These are phyloP conservation scores for Syrrhaptes paradoxus DNA, from an alignment of 2,113 vertebrate species.

Conservation along the genomic window DNA sequence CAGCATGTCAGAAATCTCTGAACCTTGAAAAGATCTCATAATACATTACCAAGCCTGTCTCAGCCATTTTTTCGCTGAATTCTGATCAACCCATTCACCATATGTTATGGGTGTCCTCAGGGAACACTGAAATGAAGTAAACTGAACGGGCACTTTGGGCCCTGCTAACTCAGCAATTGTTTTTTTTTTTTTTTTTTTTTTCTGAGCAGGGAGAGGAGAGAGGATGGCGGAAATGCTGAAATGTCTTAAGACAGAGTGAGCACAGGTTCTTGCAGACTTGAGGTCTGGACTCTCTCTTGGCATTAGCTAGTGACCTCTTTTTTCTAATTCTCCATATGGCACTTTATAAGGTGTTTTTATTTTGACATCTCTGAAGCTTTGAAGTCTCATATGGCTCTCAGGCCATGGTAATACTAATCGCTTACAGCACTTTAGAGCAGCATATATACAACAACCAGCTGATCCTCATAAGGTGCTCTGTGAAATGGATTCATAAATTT, in stretches of 20 bases:
- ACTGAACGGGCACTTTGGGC: conserved; percentile 30
- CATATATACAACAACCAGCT: not conserved
- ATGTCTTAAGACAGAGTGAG: not conserved
- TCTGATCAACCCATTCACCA: conserved; percentile 38
- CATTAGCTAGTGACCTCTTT: not conserved
- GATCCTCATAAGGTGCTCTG: not conserved
- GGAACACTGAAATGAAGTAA: conserved; percentile 6
- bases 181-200: not conserved
- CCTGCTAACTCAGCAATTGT: not conserved
- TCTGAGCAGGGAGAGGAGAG: not conserved
- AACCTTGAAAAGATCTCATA: conserved; percentile 9
- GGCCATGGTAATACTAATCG: not conserved
- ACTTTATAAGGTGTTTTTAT: not conserved
- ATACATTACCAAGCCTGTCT: not conserved
- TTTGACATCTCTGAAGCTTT: not conserved
- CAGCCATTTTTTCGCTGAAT: conserved; percentile 10
- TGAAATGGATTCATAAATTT: not conserved
- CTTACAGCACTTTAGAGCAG: not conserved
- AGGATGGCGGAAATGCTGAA: not conserved
- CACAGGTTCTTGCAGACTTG: not conserved
- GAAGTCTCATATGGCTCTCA: not conserved
- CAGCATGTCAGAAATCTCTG: not conserved
- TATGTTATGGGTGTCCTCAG: conserved; percentile 45
- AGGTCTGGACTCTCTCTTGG: not conserved
- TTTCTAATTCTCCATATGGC: not conserved